Conservation (phyloP, 2,888 invertebrate species). For the Pterostichus niger region DNA sequence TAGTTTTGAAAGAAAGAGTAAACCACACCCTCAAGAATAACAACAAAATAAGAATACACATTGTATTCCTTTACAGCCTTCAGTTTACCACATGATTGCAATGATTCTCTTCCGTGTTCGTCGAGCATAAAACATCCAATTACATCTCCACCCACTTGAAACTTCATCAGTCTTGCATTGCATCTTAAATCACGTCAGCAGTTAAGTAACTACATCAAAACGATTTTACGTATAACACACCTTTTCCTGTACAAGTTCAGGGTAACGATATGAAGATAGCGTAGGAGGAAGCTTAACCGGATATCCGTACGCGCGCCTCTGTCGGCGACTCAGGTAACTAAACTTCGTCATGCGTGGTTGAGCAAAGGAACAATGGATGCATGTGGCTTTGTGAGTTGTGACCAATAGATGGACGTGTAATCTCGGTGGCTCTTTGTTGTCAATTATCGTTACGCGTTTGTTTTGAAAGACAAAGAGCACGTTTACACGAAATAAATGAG, state of each 20-base stretch:
- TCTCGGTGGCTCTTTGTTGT: not conserved
- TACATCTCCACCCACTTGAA: constrained; percentile 21
- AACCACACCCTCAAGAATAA: too few relatives aligned
- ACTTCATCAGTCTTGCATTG: constrained; percentile 17
- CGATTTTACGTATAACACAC: constrained; percentile 45
- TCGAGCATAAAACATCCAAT: constrained; percentile 20
- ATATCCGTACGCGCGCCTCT: constrained; percentile 43
- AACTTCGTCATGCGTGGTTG: constrained; percentile 38
- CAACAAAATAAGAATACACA: too few relatives aligned
- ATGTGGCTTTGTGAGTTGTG: constrained; percentile 28
- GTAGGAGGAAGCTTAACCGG: constrained; percentile 16
- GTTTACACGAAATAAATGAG: too few relatives aligned
- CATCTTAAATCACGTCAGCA: constrained; percentile 39
- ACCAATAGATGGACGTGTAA: constrained; percentile 15
- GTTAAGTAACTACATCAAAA: constrained; percentile 40
- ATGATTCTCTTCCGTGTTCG: constrained; percentile 11
- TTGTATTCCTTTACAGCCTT: too few relatives aligned
- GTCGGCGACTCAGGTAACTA: constrained; percentile 29
- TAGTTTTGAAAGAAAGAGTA: too few relatives aligned
- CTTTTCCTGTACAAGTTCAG: constrained; percentile 41
- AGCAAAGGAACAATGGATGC: constrained; percentile 11
- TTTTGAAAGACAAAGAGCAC: too few relatives aligned
- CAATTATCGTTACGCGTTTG: too few relatives aligned
- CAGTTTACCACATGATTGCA: too few relatives aligned
- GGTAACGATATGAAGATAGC: not conserved